These are phyloP conservation scores for Nomada flava DNA, from an alignment of 2,888 invertebrate species.

Conservation along the genomic window DNA sequence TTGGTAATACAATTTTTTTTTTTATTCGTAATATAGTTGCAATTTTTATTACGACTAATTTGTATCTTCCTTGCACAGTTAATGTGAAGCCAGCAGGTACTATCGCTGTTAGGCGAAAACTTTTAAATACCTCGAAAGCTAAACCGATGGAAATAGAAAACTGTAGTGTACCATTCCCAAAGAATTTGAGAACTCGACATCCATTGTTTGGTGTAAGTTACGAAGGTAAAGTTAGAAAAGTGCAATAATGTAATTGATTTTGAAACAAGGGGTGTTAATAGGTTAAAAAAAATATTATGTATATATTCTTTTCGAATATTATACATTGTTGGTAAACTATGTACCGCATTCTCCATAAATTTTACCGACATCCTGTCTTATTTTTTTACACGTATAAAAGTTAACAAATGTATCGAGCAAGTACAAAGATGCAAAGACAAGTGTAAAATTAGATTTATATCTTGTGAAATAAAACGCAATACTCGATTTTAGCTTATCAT, in stretches of 20 bases:
- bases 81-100: conserved; percentile 73
- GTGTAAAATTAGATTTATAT: conserved; percentile 21
- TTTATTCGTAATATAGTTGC: background rate
- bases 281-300: conserved; percentile 4
- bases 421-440: background rate
- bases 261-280: background rate
- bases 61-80: conserved; percentile 55
- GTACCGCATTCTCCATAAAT: conserved; percentile 7
- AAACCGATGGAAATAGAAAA: conserved; percentile 54
- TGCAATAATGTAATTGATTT: conserved; percentile 30
- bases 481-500: background rate
- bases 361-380: background rate
- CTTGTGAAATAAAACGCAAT: conserved; percentile 35
- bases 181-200: conserved; percentile 73
- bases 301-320: conserved; percentile 9
- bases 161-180: conserved; percentile 71
- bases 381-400: conserved; percentile 3
- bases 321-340: conserved; percentile 18
- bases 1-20: conserved; percentile 59
- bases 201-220: conserved; percentile 70
- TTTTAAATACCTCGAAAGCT: conserved; percentile 58
- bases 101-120: conserved; percentile 69
- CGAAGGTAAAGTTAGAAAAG: conserved; percentile 46
- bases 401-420: background rate
- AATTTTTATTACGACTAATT: background rate